Percentiles rank a stretch among this genome's conserved stretches.
Conservation (phyloP, 1,140 invertebrate species). For the Ceratoteleas bidentatus region DNA sequence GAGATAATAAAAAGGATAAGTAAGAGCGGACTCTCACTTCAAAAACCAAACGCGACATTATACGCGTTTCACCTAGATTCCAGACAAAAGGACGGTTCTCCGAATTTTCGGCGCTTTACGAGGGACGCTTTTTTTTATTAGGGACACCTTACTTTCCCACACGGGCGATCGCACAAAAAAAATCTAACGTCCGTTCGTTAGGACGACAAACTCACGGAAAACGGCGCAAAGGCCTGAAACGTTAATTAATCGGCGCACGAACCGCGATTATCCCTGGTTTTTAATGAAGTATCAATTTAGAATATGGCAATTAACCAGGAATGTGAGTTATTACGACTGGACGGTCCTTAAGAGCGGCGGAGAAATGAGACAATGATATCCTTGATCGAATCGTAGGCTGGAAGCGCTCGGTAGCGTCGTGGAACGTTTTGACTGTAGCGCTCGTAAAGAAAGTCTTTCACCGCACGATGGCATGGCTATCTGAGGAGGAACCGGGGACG, state of each 20-base stretch:
- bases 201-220: too few species aligned
- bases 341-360: constrained; percentile 44
- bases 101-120: constrained; percentile 45
- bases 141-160: constrained; percentile 8
- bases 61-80: constrained; percentile 49
- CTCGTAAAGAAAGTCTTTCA: constrained; percentile 82
- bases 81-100: constrained; percentile 41
- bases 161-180: not conserved
- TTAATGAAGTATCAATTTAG: constrained; percentile 41
- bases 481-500: constrained; percentile 65
- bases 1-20: constrained; percentile 34
- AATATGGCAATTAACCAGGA: constrained; percentile 39
- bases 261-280: not conserved
- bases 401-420: constrained; percentile 64
- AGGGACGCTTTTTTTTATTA: constrained; percentile 5
- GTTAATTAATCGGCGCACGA: too few species aligned
- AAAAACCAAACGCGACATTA: constrained; percentile 47
- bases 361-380: constrained; percentile 65
- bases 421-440: constrained; percentile 68
- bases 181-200: not conserved
- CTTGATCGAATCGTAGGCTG: constrained; percentile 66
- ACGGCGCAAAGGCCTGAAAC: too few species aligned
- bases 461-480: constrained; percentile 66
- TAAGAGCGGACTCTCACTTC: constrained; percentile 28
- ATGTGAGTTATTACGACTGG: constrained; percentile 51